Evolutionary conservation across 2,113 vertebrate species (phyloP), one percentile per base, ranked within the genome.

Genomic region (Elephantulus edwardii): DNA sequence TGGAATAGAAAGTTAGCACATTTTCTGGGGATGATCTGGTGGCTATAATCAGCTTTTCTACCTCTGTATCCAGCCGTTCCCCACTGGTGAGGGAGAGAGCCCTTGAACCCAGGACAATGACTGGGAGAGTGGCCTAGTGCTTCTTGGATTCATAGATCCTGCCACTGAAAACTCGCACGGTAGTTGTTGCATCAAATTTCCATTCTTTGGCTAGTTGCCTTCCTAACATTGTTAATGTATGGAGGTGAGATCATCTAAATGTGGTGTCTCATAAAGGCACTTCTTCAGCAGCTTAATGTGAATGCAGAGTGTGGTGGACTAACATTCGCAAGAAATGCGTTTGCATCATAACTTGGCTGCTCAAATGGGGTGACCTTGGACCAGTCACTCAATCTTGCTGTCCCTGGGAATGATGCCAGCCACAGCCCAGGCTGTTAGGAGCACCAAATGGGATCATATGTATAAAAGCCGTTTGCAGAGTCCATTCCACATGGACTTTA

Each of bases 161-260:
- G 11, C 68, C 40, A 2, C 24, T 4, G 64, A 46, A 44, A 64
- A 8, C 33, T 44, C 42, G 72, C 50, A 6, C 2, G 26, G 79
- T 71, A 22, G 11, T 33, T 42, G 38, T 26, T 38, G 0, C 2
- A 12, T 70, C 54, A 24, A 42, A 46, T 86, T 46, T 81, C 44
- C 22, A 4, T 42, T 12, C 48, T 68, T 76, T 91, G 89, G 91
- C 83, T 46, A 40, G 52, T 13, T 3, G 12, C 62, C 86, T 81
- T 91, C 84, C 38, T 48, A 40, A 78, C 58, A 79, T 88, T 48
- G 60, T 91, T 87, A 94, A 72, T 93, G 5, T 64, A 42, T 56
- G 86, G 35, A 75, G 85, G 90, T 94, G 95, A 95, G 86, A 72
- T 94, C 92, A 82, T 94, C 71, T 38, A 12, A 78, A 33, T 38